Conservation (phyloP, 2,113 vertebrate genomes). For the Paramormyrops kingsleyae region DNA sequence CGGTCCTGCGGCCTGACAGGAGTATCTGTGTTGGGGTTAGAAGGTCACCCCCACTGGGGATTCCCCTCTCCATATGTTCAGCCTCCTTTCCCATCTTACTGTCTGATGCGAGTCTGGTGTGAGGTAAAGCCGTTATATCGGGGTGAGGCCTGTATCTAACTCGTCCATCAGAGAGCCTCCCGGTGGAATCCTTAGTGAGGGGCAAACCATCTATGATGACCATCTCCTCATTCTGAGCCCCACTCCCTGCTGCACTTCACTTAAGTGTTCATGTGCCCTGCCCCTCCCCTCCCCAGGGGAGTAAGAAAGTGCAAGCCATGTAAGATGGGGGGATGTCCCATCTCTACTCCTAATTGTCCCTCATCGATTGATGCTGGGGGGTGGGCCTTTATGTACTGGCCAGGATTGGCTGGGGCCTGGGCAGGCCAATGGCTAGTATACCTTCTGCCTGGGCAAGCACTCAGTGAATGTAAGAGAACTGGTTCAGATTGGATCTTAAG, state of each 20-base stretch:
- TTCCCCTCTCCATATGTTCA: background rate
- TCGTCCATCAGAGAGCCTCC: too few species aligned
- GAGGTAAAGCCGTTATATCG: background rate
- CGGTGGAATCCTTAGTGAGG: background rate
- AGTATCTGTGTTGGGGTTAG: background rate
- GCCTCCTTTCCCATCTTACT: background rate
- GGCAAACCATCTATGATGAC: background rate
- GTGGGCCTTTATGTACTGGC: background rate
- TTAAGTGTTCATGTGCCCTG: background rate
- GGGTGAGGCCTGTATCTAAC: background rate
- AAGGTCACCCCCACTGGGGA: background rate
- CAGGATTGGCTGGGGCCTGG: background rate
- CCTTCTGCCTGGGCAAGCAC: background rate
- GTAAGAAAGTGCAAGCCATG: background rate
- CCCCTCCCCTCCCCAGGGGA: background rate
- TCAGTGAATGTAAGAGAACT: background rate
- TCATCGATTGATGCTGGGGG: background rate
- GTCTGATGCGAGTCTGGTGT: background rate
- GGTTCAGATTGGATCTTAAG: background rate
- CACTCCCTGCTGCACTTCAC: background rate
- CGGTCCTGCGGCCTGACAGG: background rate
- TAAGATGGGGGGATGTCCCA: background rate
- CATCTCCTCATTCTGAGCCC: background rate
- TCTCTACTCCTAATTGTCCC: background rate
- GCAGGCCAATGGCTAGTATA: background rate